Percentiles rank a stretch among this genome's conserved stretches.
Conservation (phyloP, 2,888 invertebrate genomes). For the Drosophila niveifrons region DNA sequence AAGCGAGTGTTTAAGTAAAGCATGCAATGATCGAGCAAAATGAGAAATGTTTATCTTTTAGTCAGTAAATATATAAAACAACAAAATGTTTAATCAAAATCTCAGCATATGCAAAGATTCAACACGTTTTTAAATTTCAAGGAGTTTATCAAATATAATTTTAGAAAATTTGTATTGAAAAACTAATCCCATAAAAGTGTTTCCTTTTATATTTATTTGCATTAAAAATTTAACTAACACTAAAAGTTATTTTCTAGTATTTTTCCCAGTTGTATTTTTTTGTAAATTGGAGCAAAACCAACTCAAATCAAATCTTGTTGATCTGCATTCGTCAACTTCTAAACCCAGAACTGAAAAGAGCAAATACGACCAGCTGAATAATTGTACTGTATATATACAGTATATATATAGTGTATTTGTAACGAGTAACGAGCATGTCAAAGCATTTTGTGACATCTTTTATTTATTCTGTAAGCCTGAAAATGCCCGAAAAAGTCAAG, state of each 20-base stretch:
- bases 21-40: too few relatives aligned
- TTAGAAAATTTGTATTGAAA: too few relatives aligned
- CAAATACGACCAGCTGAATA: constrained; percentile 3
- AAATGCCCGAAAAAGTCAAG: constrained; percentile 75
- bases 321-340: not conserved
- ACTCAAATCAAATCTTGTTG: not conserved
- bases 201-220: too few relatives aligned
- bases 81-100: too few relatives aligned
- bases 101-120: too few relatives aligned
- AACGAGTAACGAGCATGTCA: constrained; percentile 71
- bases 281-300: not conserved
- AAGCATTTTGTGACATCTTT: constrained; percentile 72
- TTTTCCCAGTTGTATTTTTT: not conserved
- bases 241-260: not conserved
- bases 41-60: too few relatives aligned
- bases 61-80: too few relatives aligned
- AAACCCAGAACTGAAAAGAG: not conserved
- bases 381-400: constrained; percentile 1
- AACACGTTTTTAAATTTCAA: too few relatives aligned
- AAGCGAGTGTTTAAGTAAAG: not conserved
- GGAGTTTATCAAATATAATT: too few relatives aligned
- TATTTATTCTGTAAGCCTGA: constrained; percentile 72
- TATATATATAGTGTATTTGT: constrained; percentile 17
- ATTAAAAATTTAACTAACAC: too few relatives aligned
- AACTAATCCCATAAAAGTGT: too few relatives aligned